Conservation (phyloP, 2,113 vertebrate genomes). For the Bos javanicus region DNA sequence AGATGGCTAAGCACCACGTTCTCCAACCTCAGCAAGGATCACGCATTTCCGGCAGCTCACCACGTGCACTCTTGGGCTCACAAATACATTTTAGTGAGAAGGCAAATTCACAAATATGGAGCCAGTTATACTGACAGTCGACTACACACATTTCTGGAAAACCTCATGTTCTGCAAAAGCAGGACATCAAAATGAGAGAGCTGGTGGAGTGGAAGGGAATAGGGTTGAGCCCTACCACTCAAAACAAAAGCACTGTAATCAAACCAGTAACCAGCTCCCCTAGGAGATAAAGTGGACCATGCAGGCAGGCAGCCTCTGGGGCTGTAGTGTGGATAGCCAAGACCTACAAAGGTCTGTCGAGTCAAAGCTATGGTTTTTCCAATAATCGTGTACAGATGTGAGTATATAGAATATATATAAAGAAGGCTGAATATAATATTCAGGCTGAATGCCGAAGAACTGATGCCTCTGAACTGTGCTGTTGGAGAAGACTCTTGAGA, state of each 20-base stretch:
- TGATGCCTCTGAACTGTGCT: not conserved
- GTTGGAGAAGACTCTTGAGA: not conserved
- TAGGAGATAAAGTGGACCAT: not conserved
- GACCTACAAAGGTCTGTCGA: not conserved
- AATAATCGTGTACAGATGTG: not conserved
- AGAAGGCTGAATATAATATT: not conserved
- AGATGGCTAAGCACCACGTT: not conserved
- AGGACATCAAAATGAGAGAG: not conserved
- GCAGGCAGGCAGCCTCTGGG: not conserved
- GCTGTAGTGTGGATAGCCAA: not conserved
- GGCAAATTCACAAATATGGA: not conserved
- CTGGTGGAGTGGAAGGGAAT: not conserved
- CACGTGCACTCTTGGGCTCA: not conserved
- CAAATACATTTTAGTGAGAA: not conserved
- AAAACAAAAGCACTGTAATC: not conserved
- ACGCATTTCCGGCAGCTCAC: not conserved
- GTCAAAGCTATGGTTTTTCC: not conserved
- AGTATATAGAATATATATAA: not conserved
- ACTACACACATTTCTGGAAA: not conserved
- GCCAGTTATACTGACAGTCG: not conserved
- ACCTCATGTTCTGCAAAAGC: not conserved
- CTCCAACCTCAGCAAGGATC: not conserved
- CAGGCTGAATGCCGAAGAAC: not conserved
- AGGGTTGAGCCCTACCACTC: not conserved
- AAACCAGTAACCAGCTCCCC: not conserved